Evolutionary conservation across 2,113 vertebrate species (phyloP).

Genomic region (Probosciger aterrimus): DNA sequence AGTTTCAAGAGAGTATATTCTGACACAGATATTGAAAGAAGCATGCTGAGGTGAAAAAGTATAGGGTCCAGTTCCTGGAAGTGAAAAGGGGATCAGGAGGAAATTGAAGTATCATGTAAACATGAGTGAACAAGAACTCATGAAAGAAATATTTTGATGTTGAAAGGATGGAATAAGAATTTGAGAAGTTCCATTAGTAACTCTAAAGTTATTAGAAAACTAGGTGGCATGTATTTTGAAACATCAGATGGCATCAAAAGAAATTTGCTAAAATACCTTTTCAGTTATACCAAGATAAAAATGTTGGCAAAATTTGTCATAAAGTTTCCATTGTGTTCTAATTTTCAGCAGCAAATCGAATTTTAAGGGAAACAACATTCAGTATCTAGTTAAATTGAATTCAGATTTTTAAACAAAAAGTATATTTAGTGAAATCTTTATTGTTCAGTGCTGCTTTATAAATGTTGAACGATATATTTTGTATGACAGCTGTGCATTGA

Average conservation of each 20-base stretch:
- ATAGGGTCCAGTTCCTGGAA: background rate
- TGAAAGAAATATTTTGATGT: background rate
- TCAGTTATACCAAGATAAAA: background rate
- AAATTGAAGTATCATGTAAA: background rate
- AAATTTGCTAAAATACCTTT: background rate
- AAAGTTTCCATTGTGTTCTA: background rate
- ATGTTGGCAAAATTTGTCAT: fast-evolving
- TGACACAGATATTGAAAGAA: background rate
- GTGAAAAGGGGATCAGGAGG: background rate
- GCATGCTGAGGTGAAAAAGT: background rate
- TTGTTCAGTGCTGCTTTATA: background rate
- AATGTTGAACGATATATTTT: background rate
- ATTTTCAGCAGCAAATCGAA: background rate
- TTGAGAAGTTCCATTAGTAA: background rate
- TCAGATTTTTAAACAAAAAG: background rate
- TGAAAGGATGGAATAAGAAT: background rate
- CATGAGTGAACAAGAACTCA: background rate
- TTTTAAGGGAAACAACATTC: background rate
- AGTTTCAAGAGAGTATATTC: background rate
- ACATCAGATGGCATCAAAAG: background rate
- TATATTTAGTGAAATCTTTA: background rate
- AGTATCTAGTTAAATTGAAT: background rate
- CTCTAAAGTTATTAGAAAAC: background rate
- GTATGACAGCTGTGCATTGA: background rate
- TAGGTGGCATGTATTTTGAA: background rate